Percentiles rank a stretch among this genome's conserved stretches.
phyloP scores from a whole-genome alignment of 2,113 vertebrate species.

The Aythya baeri region DNA sequence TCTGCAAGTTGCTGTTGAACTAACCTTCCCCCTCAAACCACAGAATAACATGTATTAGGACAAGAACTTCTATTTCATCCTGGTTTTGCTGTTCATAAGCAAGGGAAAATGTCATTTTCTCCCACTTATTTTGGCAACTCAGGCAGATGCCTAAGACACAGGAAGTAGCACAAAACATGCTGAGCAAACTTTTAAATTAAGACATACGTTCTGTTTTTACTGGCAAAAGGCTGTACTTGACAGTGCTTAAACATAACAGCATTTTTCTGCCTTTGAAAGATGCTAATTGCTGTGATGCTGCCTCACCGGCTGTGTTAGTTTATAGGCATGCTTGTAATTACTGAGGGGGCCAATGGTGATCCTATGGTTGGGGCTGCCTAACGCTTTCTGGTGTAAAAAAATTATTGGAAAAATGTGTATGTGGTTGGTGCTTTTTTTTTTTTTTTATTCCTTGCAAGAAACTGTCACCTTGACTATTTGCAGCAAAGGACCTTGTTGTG shows the following conservation, averaged over 20 bases:
- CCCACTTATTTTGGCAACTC: slow-evolving; percentile 54
- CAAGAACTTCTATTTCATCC: not conserved
- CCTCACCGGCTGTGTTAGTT: not conserved
- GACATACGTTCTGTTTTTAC: slow-evolving; percentile 57
- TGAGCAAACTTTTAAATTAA: slow-evolving; percentile 72
- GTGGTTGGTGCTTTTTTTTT: not conserved
- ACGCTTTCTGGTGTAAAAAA: not conserved
- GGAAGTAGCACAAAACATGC: slow-evolving; percentile 65
- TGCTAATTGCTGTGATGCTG: not conserved
- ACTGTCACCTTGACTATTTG: not conserved
- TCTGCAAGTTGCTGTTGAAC: not conserved
- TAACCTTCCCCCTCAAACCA: not conserved
- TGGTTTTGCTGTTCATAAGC: not conserved
- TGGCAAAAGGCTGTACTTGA: slow-evolving; percentile 46
- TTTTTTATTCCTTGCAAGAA: not conserved
- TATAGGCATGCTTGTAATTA: not conserved
- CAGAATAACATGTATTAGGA: fast-evolving
- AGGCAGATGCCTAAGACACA: slow-evolving; percentile 67
- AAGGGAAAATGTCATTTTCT: slow-evolving; percentile 47
- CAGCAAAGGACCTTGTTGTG: fast-evolving
- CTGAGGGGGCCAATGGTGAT: not conserved
- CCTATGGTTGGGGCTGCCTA: not conserved
- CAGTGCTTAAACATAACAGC: slow-evolving; percentile 29
- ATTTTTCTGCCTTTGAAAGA: slow-evolving; percentile 43
- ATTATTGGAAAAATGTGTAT: not conserved